Base-by-base conservation (phyloP, 2,888 invertebrate species). In the Drosophila acutilabella region DNA sequence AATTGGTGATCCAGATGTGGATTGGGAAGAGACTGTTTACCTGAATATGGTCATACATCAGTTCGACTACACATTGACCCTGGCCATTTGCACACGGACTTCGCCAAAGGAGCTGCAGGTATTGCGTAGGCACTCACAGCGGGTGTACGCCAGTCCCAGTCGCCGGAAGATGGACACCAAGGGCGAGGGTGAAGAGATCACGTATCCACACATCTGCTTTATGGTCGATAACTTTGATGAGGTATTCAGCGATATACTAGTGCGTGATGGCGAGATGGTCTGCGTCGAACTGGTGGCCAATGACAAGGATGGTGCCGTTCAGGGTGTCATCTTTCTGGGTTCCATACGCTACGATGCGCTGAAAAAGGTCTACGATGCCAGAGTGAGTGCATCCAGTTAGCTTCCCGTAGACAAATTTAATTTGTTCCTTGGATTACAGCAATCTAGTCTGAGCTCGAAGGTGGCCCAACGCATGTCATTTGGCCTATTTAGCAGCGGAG, bases 1-100 rank as follows among this genome's bases (percentile, higher is more conserved):
- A 56, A 97, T 98, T 89, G 98, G 98, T 69, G 98, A 99, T 93
- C 96, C 97, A 45, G 97, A 97, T 75, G 96, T 99, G 88, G 98
- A 99, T 93, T 99, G 99, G 99, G 99, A 99, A 93, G 99, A 99
- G 94, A 99, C 99, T 64, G 98, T 99, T 76, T 99, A 99, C 93
- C 94, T 99, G 81, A 99, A 99, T 94, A 95, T 99, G 92, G 96
- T 99, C 88, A 96, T 99, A 91, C 99, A 99, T 93, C 99, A 99
- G 94, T 97, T 99, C 93, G 98, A 99, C 93, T 99, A 99, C 93
- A 98, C 97, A 69, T 94, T 99, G 70, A 99, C 99, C 47, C 94
- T 99, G 92, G 99, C 99, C 78, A 97, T 99, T 90, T 99, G 99
- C 93, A 98, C 98, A 73, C 95, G 99, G 91, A 99, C 99, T 79